These are phyloP conservation scores for Kuschelorhynchus macadamiae DNA, from an alignment of 2,888 invertebrate species.

Conservation along the genomic window DNA sequence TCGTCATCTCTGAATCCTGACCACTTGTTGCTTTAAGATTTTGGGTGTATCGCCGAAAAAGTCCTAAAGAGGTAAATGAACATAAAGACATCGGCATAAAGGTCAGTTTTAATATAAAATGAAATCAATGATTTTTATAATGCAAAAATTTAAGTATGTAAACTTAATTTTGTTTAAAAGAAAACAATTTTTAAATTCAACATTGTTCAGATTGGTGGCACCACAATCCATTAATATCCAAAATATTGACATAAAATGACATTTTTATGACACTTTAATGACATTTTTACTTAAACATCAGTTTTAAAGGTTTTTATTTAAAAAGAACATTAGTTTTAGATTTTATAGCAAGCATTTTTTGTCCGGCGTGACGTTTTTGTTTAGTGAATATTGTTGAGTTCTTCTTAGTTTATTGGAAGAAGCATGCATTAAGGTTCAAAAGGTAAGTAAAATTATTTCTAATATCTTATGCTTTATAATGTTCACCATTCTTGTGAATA, in stretches of 20 bases:
- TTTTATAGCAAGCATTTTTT: too few relatives aligned
- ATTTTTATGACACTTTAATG: too few relatives aligned
- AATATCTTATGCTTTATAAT: too few relatives aligned
- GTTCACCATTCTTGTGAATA: too few relatives aligned
- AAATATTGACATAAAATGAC: not conserved
- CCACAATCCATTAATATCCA: not conserved
- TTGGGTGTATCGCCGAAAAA: not conserved
- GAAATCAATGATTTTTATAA: not conserved
- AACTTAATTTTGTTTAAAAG: not conserved
- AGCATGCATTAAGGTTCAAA: too few relatives aligned
- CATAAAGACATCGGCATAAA: not conserved
- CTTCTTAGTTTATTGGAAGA: too few relatives aligned
- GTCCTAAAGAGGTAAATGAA: not conserved
- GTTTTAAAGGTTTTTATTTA: too few relatives aligned
- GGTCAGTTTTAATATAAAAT: not conserved
- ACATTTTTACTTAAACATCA: too few relatives aligned
- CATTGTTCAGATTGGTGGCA: slow-evolving; percentile 1
- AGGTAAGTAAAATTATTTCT: too few relatives aligned
- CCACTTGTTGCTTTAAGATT: slow-evolving; percentile 2
- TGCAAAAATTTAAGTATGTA: not conserved
- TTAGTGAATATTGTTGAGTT: too few relatives aligned
- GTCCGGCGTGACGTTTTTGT: too few relatives aligned
- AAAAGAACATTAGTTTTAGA: too few relatives aligned
- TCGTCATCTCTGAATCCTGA: not conserved
- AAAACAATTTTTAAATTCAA: slow-evolving; percentile 4